These are phyloP conservation scores for Lordiphosa stackelbergi DNA, from an alignment of 1,140 invertebrate species.

Conservation along the genomic window DNA sequence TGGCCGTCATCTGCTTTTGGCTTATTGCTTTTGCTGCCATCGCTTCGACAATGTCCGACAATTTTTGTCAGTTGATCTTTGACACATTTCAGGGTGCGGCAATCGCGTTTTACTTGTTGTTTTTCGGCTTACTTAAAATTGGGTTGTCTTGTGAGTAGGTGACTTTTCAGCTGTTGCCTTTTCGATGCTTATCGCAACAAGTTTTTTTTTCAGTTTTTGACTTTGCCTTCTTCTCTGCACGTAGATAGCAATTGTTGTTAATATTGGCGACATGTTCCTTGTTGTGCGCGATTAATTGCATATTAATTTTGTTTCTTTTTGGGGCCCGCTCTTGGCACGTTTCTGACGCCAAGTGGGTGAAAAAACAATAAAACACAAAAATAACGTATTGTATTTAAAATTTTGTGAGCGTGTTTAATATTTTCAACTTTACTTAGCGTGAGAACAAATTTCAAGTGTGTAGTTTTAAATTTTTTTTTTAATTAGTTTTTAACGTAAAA, in stretches of 20 bases:
- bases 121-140: slow-evolving; percentile 42
- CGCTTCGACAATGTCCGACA: slow-evolving; percentile 40
- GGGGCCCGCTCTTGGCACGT: slow-evolving; percentile 64
- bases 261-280: slow-evolving; percentile 68
- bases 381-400: slow-evolving; percentile 43
- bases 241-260: slow-evolving; percentile 48
- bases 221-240: slow-evolving; percentile 40
- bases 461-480: slow-evolving; percentile 28
- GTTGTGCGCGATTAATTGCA: slow-evolving; percentile 73
- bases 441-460: slow-evolving; percentile 46
- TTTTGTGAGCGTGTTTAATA: slow-evolving; percentile 59
- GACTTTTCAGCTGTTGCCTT: slow-evolving; percentile 58
- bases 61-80: slow-evolving; percentile 75
- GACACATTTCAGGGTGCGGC: slow-evolving; percentile 68
- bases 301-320: slow-evolving; percentile 65
- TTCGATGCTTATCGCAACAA: slow-evolving; percentile 52
- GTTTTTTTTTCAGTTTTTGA: slow-evolving; percentile 14
- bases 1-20: slow-evolving; percentile 40
- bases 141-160: slow-evolving; percentile 51
- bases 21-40: slow-evolving; percentile 40
- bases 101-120: slow-evolving; percentile 1
- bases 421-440: slow-evolving; percentile 34
- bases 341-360: slow-evolving; percentile 63
- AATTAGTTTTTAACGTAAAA: slow-evolving; percentile 21
- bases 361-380: slow-evolving; percentile 15